phyloP scores from a whole-genome alignment of 2,797 vertebrate genomes.

The Protonibea diacanthus region DNA sequence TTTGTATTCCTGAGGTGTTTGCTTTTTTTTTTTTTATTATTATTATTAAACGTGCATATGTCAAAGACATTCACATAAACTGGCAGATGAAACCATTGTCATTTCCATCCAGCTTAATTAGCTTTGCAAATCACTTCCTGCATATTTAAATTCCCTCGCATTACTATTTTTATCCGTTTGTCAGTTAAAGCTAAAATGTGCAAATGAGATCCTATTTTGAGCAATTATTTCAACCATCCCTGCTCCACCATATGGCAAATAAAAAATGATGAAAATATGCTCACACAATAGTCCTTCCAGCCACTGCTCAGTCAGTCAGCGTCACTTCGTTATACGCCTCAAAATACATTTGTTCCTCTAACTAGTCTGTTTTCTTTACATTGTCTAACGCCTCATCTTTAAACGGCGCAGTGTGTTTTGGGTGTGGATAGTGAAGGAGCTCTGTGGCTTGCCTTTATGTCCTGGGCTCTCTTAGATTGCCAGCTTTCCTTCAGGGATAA shows the following conservation, averaged over 20 bases:
- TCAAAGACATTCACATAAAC: conserved; percentile 51
- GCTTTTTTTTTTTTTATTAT: conserved; percentile 24
- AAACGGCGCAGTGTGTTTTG: conserved; percentile 49
- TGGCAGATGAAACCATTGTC: conserved; percentile 56
- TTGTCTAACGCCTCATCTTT: conserved; percentile 40
- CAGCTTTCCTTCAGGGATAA: conserved; percentile 78
- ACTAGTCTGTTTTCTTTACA: background rate
- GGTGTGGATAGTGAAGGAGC: conserved; percentile 55
- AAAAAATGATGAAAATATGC: conserved; percentile 56
- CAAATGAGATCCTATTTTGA: conserved; percentile 73
- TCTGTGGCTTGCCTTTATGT: conserved; percentile 64
- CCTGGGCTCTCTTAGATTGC: conserved; percentile 70
- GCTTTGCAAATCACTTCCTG: conserved; percentile 63
- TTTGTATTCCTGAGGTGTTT: conserved; percentile 57
- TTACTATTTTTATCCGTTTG: conserved; percentile 71
- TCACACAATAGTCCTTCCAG: conserved; percentile 59
- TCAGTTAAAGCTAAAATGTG: conserved; percentile 68
- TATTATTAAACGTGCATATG: conserved; percentile 46
- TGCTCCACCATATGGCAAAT: conserved; percentile 62
- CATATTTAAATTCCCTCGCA: conserved; percentile 58
- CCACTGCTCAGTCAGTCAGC: conserved; percentile 60
- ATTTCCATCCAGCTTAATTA: conserved; percentile 68
- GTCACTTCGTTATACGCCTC: conserved; percentile 49
- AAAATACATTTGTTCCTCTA: conserved; percentile 40
- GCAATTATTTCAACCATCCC: conserved; percentile 63